These are phyloP conservation scores for Trachelus iudaicus DNA, from an alignment of 2,888 invertebrate genomes.

Conservation along the genomic window DNA sequence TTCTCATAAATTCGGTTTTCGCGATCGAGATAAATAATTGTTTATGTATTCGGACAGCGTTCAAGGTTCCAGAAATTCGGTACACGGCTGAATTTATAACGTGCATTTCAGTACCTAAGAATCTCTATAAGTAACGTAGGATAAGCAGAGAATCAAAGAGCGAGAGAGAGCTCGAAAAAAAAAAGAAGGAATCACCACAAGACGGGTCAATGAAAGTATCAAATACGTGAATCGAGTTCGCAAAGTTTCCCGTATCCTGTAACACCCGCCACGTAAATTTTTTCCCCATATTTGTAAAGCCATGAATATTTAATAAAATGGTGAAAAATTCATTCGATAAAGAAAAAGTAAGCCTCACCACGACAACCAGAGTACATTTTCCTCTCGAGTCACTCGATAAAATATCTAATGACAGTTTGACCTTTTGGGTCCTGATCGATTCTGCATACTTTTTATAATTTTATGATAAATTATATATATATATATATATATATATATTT, in stretches of 20 bases:
- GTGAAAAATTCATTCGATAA: neutral
- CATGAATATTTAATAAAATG: neutral
- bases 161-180: neutral
- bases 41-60: conserved; percentile 36
- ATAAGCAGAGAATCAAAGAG: neutral
- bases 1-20: neutral
- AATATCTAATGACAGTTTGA: neutral
- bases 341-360: neutral
- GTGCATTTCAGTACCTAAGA: conserved; percentile 7
- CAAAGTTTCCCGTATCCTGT: neutral
- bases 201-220: conserved; percentile 35
- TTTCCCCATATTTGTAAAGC: neutral
- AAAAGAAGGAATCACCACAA: neutral
- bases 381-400: neutral
- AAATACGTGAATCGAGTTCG: conserved; percentile 4
- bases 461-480: neutral
- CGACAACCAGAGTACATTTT: neutral
- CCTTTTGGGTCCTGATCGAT: neutral
- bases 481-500: neutral
- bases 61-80: conserved; percentile 42
- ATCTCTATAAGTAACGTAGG: neutral
- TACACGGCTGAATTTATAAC: conserved; percentile 45
- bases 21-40: conserved; percentile 7
- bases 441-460: neutral
- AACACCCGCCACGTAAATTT: neutral